phyloP scores from a whole-genome alignment of 2,888 invertebrate genomes.

The Empis stercorea region DNA sequence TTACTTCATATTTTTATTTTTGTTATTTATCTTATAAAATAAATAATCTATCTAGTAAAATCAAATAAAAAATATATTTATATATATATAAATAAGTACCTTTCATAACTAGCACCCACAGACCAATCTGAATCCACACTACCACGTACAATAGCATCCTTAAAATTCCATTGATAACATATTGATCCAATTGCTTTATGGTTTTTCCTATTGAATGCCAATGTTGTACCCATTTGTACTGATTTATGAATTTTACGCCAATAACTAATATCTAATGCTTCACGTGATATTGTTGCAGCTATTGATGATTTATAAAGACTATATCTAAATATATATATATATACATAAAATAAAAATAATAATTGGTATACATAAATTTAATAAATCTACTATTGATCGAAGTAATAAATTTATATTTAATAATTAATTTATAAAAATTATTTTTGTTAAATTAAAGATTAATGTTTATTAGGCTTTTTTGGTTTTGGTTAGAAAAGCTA shows the following conservation, averaged over 20 bases:
- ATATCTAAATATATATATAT: slow-evolving; percentile 21
- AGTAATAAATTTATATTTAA: no score
- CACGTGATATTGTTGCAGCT: slow-evolving; percentile 27
- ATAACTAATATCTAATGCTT: slow-evolving; percentile 31
- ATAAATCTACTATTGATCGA: no score
- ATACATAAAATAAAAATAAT: neutral
- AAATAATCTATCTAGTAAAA: no score
- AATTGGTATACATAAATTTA: neutral
- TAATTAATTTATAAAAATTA: no score
- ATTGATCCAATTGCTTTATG: slow-evolving; percentile 28
- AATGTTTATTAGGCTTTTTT: no score
- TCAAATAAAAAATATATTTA: no score
- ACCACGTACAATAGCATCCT: slow-evolving; percentile 26
- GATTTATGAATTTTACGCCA: slow-evolving; percentile 31
- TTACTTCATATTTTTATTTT: no score
- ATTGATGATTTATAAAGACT: slow-evolving; percentile 22
- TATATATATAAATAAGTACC: slow-evolving; percentile 15
- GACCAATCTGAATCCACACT: slow-evolving; percentile 32
- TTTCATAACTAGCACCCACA: slow-evolving; percentile 31
- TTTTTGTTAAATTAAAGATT: no score
- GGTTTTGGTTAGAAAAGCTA: no score
- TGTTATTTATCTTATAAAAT: no score
- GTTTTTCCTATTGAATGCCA: slow-evolving; percentile 20
- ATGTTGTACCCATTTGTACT: slow-evolving; percentile 29
- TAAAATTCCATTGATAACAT: slow-evolving; percentile 32